Evolutionary conservation across 1,140 invertebrate genomes (phyloP), one percentile per base, ranked within the genome.

Genomic region (Rhizoglyphus robini): DNA sequence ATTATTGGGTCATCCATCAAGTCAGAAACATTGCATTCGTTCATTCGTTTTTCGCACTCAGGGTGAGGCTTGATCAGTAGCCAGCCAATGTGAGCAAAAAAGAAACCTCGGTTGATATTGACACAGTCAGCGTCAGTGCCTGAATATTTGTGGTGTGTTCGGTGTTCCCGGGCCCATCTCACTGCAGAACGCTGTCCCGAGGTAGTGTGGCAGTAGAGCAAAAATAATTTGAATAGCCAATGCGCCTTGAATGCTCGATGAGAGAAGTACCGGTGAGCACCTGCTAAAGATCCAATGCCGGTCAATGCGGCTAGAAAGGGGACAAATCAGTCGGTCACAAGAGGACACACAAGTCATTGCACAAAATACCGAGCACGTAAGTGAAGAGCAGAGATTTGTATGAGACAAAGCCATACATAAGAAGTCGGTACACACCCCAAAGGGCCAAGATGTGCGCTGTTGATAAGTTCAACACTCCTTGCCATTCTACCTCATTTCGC

Each of bases 161-260:
- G n/a, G n/a, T n/a, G n/a, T n/a, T n/a, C n/a, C n/a, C n/a, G n/a
- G 0, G 86, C 82, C 93, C 94, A 97, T 74, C 95, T 90, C 65
- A 87, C 83, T n/a, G 90, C 86, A 54, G 88, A 83, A 77, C 96
- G 93, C 81, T 91, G 87, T 75, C 91, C 88, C 18, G 92, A 88
- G n/a, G 93, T 73, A 0, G 87, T 89, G 71, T 96, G 89, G 66
- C 76, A 73, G n/a, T 75, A 60, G 20, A 74, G 74, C 13, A 80
- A 70, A 23, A 81, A 69, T 15, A 79, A 73, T 41, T 77, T 70
- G 3, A 80, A 67, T 2, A 79, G 79, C 20, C 77, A 70, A 65
- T 72, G 76, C 11, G 81, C 81, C 65, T 81, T 80, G 73, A 81
- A 82, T n/a, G 79, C 71, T 34, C 76, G 69, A 70, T 82, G 81